phyloP scores from a whole-genome alignment of 2,797 vertebrate species.

The Myoxocephalus aenaeus region DNA sequence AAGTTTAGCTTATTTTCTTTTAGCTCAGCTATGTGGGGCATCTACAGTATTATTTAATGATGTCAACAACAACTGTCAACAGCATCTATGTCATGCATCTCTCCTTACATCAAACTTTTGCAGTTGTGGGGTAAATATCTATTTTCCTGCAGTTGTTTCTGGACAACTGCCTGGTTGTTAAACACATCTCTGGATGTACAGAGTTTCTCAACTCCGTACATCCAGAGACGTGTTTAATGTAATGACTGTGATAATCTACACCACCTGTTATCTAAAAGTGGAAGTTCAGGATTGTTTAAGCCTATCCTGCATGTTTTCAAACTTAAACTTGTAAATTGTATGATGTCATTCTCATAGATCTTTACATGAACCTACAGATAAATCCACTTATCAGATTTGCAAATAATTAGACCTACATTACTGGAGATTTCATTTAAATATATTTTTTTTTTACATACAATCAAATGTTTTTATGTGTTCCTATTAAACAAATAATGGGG shows the following conservation, averaged over 20 bases:
- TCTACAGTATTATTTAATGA: slow-evolving; percentile 10
- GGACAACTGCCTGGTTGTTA: background rate
- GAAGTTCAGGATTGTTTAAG: slow-evolving; percentile 15
- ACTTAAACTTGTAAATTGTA: background rate
- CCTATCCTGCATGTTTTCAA: background rate
- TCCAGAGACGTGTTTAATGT: slow-evolving; percentile 20
- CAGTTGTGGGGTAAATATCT: background rate
- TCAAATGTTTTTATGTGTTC: background rate
- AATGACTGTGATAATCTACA: slow-evolving; percentile 1
- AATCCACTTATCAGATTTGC: too few species aligned
- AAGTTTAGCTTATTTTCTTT: slow-evolving; percentile 17
- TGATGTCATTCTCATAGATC: slow-evolving; percentile 3
- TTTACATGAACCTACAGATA: background rate
- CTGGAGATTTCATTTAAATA: background rate
- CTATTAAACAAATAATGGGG: background rate
- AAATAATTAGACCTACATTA: background rate
- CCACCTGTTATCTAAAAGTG: slow-evolving; percentile 20
- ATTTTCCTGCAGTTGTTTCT: slow-evolving; percentile 25
- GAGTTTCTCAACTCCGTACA: background rate
- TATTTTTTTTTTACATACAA: background rate
- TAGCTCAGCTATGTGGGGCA: slow-evolving; percentile 14
- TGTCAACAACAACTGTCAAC: slow-evolving; percentile 3
- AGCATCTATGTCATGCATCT: slow-evolving; percentile 2
- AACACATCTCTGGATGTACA: background rate
- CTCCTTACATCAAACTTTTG: slow-evolving; percentile 3